Percentiles rank a stretch among this genome's conserved stretches.
Evolutionary conservation across 1,140 invertebrate species (phyloP).

Genomic region (Metaphire vulgaris): DNA sequence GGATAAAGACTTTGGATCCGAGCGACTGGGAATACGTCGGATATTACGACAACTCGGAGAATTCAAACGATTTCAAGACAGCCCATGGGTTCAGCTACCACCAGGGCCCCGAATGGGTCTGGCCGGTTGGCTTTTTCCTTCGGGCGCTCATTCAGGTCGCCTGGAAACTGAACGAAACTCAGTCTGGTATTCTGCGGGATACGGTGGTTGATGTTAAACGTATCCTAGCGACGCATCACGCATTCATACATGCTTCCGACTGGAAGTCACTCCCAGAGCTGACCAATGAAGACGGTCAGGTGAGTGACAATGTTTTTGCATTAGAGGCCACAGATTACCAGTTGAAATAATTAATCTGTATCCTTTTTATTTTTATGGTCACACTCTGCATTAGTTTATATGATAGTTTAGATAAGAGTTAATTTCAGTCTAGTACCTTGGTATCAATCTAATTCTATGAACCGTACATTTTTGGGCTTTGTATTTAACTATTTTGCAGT

Average conservation of each 20-base stretch:
- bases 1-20: slow-evolving; percentile 93
- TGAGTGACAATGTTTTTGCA: slow-evolving; percentile 34
- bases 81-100: slow-evolving; percentile 98
- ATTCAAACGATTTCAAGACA: slow-evolving; percentile 70
- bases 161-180: slow-evolving; percentile 54
- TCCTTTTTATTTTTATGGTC: too few relatives aligned
- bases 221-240: slow-evolving; percentile 67
- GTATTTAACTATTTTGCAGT: too few relatives aligned
- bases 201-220: slow-evolving; percentile 66
- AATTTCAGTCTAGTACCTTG: too few relatives aligned
- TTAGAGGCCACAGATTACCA: too few relatives aligned
- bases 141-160: slow-evolving; percentile 78
- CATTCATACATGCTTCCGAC: slow-evolving; percentile 60
- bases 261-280: slow-evolving; percentile 94
- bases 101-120: slow-evolving; percentile 98
- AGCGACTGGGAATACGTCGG: slow-evolving; percentile 90
- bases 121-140: slow-evolving; percentile 88
- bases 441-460: too few relatives aligned
- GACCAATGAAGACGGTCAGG: slow-evolving; percentile 78
- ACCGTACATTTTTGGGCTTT: too few relatives aligned
- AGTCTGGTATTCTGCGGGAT: slow-evolving; percentile 58
- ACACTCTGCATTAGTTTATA: too few relatives aligned
- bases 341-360: too few relatives aligned
- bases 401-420: too few relatives aligned
- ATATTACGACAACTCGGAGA: slow-evolving; percentile 86